Evolutionary conservation across 2,888 invertebrate genomes (phyloP).

Genomic region (Idaea biselata): DNA sequence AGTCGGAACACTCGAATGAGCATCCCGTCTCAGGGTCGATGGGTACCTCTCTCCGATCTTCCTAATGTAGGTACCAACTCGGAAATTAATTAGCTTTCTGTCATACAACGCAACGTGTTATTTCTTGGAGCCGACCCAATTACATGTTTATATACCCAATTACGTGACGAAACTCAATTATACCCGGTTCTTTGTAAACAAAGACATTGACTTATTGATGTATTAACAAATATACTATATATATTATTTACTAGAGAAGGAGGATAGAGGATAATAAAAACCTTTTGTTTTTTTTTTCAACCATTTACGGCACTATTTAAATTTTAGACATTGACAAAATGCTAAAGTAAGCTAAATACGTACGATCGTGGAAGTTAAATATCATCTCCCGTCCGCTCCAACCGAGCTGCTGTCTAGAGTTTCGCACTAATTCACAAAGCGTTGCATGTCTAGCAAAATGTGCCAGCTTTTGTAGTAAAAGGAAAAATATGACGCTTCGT

Average conservation of each 20-base stretch:
- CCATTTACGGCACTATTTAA: neutral
- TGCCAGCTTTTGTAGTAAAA: neutral
- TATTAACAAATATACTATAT: neutral
- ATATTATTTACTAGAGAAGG: neutral
- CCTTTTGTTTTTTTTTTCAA: neutral
- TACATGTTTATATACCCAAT: conserved; percentile 24
- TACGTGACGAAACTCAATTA: conserved; percentile 21
- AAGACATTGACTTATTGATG: conserved; percentile 1
- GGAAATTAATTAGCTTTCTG: conserved; percentile 33
- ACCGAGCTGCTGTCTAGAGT: neutral
- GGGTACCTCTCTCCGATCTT: neutral
- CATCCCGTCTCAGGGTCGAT: conserved; percentile 25
- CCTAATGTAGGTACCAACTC: conserved; percentile 17
- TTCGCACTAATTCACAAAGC: neutral
- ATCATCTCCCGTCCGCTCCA: neutral
- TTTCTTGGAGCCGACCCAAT: conserved; percentile 29
- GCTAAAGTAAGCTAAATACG: neutral
- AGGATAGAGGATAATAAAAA: neutral
- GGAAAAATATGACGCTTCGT: neutral
- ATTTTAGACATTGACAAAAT: neutral
- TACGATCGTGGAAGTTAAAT: neutral
- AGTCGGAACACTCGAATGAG: conserved; percentile 15
- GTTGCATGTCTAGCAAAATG: neutral
- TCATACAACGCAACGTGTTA: conserved; percentile 21
- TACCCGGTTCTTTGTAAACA: conserved; percentile 3